Conservation (phyloP, 2,113 vertebrate species). For the Pipra filicauda region DNA sequence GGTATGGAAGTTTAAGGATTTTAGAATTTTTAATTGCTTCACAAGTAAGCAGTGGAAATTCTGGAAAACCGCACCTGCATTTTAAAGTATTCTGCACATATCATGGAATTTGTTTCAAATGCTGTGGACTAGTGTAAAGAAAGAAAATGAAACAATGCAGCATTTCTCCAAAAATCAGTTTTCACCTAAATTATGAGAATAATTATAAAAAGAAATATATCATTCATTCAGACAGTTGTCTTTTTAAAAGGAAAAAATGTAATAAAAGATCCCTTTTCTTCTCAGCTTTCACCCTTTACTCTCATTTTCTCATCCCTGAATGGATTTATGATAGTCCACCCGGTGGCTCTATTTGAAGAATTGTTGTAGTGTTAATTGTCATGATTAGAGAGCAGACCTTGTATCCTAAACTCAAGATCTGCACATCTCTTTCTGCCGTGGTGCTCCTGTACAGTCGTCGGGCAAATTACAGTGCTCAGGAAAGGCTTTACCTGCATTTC, state of each 20-base stretch:
- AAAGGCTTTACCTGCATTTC: slow-evolving; percentile 5
- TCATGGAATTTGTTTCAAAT: not conserved
- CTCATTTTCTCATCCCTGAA: not conserved
- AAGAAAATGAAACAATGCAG: not conserved
- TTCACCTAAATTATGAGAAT: not conserved
- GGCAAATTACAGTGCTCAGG: slow-evolving; percentile 23
- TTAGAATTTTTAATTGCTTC: not conserved
- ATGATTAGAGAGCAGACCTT: not conserved
- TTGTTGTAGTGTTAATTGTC: not conserved
- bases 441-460: not conserved
- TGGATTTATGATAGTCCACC: not conserved
- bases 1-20: not conserved
- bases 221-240: not conserved
- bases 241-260: not conserved
- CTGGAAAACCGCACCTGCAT: not conserved
- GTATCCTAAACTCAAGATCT: not conserved
- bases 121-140: not conserved
- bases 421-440: not conserved
- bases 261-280: not conserved
- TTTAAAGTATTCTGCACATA: not conserved
- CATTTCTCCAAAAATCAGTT: not conserved
- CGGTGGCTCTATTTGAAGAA: not conserved
- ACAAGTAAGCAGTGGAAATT: not conserved
- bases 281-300: not conserved
- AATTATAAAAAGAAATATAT: not conserved